Conservation (phyloP, 1,140 invertebrate species). For the Lucilia cuprina region DNA sequence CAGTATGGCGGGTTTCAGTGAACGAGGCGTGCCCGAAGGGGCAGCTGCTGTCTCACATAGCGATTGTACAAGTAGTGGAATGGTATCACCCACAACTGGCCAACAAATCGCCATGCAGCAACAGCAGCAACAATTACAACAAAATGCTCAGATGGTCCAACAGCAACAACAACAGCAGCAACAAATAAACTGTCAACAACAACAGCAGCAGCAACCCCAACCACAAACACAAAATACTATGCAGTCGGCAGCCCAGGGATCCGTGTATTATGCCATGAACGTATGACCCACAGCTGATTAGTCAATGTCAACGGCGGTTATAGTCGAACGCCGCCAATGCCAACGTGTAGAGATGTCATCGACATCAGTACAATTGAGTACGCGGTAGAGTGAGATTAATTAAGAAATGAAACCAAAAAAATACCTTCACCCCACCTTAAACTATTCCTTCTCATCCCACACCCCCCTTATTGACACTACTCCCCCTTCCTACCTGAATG, state of each 20-base stretch:
- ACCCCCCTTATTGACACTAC: background rate
- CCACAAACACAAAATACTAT: constrained; percentile 13
- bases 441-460: background rate
- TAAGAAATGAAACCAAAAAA: background rate
- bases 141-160: constrained; percentile 40
- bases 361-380: constrained; percentile 58
- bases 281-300: constrained; percentile 63
- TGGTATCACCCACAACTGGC: constrained; percentile 63
- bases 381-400: constrained; percentile 38
- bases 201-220: constrained; percentile 46
- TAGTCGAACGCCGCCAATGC: constrained; percentile 61
- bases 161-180: constrained; percentile 45
- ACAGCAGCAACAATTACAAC: constrained; percentile 45
- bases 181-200: constrained; percentile 39
- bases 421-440: background rate
- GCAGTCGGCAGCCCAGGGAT: constrained; percentile 48
- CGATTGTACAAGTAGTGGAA: constrained; percentile 53
- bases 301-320: constrained; percentile 60
- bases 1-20: constrained; percentile 62
- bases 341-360: constrained; percentile 61
- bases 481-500: background rate
- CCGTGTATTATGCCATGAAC: constrained; percentile 65
- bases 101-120: constrained; percentile 43
- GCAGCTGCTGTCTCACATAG: constrained; percentile 68
- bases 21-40: constrained; percentile 71